These are phyloP conservation scores for Erebia palarica DNA, from an alignment of 2,888 invertebrate genomes.

Conservation along the genomic window DNA sequence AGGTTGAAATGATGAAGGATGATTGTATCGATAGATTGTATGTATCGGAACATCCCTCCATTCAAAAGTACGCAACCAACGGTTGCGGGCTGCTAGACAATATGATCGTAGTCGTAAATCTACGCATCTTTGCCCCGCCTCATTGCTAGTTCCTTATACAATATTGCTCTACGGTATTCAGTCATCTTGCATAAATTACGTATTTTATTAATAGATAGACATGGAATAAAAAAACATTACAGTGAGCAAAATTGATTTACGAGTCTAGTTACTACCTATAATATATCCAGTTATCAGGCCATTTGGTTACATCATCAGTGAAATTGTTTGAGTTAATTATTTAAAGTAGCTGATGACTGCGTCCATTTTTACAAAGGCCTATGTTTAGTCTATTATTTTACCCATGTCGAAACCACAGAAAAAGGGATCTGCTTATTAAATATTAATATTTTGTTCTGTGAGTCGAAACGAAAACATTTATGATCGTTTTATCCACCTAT, in stretches of 20 bases:
- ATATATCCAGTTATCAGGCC: slow-evolving; percentile 17
- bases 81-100: slow-evolving; percentile 40
- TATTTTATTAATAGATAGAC: slow-evolving; percentile 70
- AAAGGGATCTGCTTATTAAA: too few species aligned
- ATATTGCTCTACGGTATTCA: slow-evolving; percentile 12
- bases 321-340: slow-evolving; percentile 11
- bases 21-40: neutral
- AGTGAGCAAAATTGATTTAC: slow-evolving; percentile 64
- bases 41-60: neutral
- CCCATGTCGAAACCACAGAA: neutral
- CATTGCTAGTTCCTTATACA: slow-evolving; percentile 23
- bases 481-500: too few species aligned
- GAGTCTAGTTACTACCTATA: slow-evolving; percentile 45
- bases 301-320: slow-evolving; percentile 13
- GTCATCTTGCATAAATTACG: slow-evolving; percentile 59
- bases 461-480: too few species aligned
- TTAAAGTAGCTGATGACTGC: slow-evolving; percentile 3
- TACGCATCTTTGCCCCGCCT: slow-evolving; percentile 48
- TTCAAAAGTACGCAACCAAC: slow-evolving; percentile 31
- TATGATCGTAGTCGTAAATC: slow-evolving; percentile 40
- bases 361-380: neutral
- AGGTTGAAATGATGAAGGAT: too few species aligned
- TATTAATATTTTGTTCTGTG: too few species aligned
- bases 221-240: slow-evolving; percentile 40
- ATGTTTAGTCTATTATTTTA: neutral